Percentiles rank a stretch among this genome's conserved stretches.
Evolutionary conservation across 2,113 vertebrate species (phyloP).

Genomic region (Corapipo altera): DNA sequence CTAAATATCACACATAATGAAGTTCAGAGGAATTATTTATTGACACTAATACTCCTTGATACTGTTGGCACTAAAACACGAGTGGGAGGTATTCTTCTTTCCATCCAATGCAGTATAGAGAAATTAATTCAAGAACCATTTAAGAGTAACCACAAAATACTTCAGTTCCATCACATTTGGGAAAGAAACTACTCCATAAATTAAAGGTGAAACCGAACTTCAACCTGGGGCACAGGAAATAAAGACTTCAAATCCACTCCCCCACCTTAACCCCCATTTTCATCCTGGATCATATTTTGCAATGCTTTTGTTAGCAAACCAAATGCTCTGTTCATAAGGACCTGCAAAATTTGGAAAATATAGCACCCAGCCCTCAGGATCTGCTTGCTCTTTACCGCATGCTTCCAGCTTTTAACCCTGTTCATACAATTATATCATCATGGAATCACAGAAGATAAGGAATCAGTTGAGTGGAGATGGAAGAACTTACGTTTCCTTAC

Average conservation of each 20-base stretch:
- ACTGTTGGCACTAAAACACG: not conserved
- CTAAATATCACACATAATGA: conserved; percentile 15
- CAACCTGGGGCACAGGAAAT: not conserved
- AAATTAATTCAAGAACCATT: not conserved
- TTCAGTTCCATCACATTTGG: not conserved
- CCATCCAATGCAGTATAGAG: not conserved
- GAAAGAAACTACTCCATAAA: not conserved
- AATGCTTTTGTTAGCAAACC: not conserved
- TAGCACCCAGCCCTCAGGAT: not conserved
- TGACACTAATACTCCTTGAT: not conserved
- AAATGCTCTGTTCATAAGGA: not conserved
- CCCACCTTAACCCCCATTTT: not conserved
- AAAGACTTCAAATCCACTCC: conserved; percentile 16
- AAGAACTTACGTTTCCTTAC: not conserved
- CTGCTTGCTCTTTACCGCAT: not conserved
- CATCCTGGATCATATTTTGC: not conserved
- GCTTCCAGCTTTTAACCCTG: not conserved
- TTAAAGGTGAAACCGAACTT: conserved; percentile 4
- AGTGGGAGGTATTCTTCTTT: not conserved
- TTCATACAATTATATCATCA: not conserved
- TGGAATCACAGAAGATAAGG: not conserved
- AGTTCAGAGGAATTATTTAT: conserved; percentile 31
- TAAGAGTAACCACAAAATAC: not conserved
- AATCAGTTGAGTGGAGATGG: not conserved
- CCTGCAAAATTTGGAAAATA: not conserved